Conservation (phyloP, 2,113 vertebrate species). For the Chloebia gouldiae region DNA sequence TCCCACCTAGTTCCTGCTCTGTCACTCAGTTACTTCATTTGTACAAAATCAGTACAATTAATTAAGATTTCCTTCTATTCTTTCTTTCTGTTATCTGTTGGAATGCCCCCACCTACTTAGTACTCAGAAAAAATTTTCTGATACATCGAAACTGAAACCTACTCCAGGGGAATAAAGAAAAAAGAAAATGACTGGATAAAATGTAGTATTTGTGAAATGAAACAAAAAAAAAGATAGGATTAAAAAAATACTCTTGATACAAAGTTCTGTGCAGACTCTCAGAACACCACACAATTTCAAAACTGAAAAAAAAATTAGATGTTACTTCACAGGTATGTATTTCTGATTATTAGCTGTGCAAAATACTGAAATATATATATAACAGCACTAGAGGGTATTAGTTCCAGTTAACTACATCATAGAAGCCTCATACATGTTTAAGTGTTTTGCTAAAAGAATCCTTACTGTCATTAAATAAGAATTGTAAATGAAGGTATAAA, state of each 20-base stretch:
- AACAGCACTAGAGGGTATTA: background rate
- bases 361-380: background rate
- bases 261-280: background rate
- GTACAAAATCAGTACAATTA: background rate
- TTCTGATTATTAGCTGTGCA: background rate
- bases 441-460: background rate
- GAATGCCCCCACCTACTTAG: background rate
- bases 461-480: background rate
- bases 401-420: background rate
- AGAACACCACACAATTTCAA: background rate
- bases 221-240: background rate
- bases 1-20: background rate
- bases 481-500: background rate
- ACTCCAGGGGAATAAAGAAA: background rate
- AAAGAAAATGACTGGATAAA: background rate
- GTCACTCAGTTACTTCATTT: background rate
- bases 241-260: background rate
- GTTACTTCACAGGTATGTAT: background rate
- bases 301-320: background rate
- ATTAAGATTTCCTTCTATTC: slow-evolving; percentile 31
- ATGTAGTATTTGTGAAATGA: background rate
- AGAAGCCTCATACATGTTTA: background rate
- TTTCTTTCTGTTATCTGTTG: background rate
- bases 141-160: background rate
- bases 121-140: background rate